A percentile compares a stretch with the other conserved stretches of the same genome.
phyloP scores from a whole-genome alignment of 37 sponge, comb jelly and placozoan species.

The Oopsacas minuta region DNA sequence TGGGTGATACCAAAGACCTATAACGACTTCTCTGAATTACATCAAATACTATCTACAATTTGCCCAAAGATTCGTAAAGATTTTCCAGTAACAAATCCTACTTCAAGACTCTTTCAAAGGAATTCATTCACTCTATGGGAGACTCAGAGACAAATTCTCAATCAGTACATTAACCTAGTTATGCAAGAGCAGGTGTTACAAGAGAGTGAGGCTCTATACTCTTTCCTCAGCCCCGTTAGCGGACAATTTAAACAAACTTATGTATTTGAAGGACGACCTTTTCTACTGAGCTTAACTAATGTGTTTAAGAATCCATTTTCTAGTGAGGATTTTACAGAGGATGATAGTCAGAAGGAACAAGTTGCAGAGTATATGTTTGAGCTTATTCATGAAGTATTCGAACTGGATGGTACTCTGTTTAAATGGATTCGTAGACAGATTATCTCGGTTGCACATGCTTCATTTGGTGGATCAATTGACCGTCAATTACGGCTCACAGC shows the following conservation, averaged over 20 bases:
- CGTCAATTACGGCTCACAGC: slow-evolving; percentile 55
- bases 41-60: slow-evolving; percentile 34
- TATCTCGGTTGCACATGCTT: slow-evolving; percentile 61
- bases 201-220: slow-evolving; percentile 57
- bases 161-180: slow-evolving; percentile 32
- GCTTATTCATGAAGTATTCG: slow-evolving; percentile 68
- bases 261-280: neutral
- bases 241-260: slow-evolving; percentile 22
- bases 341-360: slow-evolving; percentile 30
- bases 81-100: slow-evolving; percentile 25
- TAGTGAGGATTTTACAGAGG: slow-evolving; percentile 20
- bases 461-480: slow-evolving; percentile 63
- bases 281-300: neutral
- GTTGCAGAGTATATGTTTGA: slow-evolving; percentile 54
- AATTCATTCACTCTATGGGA: slow-evolving; percentile 33
- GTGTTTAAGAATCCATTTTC: neutral
- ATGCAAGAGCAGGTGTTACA: slow-evolving; percentile 28
- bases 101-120: slow-evolving; percentile 20
- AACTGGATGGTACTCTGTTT: slow-evolving; percentile 49
- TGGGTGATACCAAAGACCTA: slow-evolving; percentile 60
- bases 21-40: slow-evolving; percentile 60
- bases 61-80: slow-evolving; percentile 34
- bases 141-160: slow-evolving; percentile 28
- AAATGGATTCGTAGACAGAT: slow-evolving; percentile 49
- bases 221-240: slow-evolving; percentile 54